These are phyloP conservation scores for Mohoua ochrocephala DNA, from an alignment of 2,113 vertebrate species.

Conservation along the genomic window DNA sequence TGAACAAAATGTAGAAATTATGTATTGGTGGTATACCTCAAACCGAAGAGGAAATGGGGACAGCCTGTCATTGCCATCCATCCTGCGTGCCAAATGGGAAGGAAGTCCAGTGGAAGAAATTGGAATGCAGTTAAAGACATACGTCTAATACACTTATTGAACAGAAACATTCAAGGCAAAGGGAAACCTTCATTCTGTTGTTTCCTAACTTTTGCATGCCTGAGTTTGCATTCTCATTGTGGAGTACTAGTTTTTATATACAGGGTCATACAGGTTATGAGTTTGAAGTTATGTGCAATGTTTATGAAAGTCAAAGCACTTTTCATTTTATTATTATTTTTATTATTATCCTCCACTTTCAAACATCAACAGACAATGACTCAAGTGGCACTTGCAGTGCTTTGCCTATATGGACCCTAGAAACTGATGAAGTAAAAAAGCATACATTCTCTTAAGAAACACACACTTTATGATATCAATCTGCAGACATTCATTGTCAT, in stretches of 20 bases:
- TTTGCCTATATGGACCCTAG: background rate
- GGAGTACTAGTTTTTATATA: background rate
- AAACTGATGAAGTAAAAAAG: background rate
- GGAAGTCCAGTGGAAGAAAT: background rate
- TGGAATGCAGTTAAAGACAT: background rate
- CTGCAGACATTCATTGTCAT: background rate
- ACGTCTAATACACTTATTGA: background rate
- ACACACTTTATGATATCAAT: background rate
- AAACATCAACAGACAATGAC: background rate
- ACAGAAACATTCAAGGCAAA: background rate
- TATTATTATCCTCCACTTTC: background rate
- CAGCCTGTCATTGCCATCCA: background rate
- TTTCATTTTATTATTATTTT: background rate
- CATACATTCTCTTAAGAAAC: background rate
- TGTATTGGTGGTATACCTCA: background rate
- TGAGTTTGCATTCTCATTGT: background rate
- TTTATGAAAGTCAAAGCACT: background rate
- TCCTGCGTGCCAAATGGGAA: background rate
- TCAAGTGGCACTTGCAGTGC: background rate
- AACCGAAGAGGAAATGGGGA: background rate
- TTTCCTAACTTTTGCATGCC: background rate
- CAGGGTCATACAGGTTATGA: background rate
- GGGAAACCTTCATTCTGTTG: background rate
- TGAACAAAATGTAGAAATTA: background rate
- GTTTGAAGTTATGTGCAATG: background rate